Conservation (phyloP, 2,888 invertebrate genomes). For the Drosophila heteroneura region DNA sequence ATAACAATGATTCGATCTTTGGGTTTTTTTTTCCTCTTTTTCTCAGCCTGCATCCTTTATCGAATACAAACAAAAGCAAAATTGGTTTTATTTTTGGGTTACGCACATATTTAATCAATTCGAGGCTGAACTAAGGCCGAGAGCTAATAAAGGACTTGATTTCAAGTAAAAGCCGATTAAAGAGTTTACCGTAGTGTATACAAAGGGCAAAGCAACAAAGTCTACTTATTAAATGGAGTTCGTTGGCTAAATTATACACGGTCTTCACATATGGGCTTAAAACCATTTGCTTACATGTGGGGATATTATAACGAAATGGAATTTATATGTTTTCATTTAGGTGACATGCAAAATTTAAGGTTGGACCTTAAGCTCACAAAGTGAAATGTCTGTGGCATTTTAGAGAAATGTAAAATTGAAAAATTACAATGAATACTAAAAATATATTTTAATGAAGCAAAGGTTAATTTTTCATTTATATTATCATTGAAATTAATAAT, state of each 20-base stretch:
- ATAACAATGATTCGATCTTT: slow-evolving; percentile 37
- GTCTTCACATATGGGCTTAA: slow-evolving; percentile 1
- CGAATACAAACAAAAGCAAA: slow-evolving; percentile 9
- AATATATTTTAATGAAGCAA: background rate
- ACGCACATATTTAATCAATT: slow-evolving; percentile 38
- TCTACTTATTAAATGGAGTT: slow-evolving; percentile 12
- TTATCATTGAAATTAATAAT: background rate
- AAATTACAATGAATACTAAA: background rate
- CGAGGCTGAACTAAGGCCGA: background rate
- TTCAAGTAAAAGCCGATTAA: slow-evolving; percentile 21
- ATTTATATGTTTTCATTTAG: slow-evolving; percentile 45
- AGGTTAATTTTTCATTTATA: background rate
- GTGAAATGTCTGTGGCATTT: background rate
- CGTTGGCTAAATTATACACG: slow-evolving; percentile 4
- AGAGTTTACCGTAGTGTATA: background rate
- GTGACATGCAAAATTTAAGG: slow-evolving; percentile 11
- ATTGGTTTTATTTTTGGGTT: slow-evolving; percentile 21
- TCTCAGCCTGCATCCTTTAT: slow-evolving; percentile 5
- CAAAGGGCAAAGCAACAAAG: slow-evolving; percentile 6
- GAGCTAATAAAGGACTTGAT: slow-evolving; percentile 24
- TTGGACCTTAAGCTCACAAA: background rate
- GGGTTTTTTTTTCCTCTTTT: slow-evolving; percentile 8
- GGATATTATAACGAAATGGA: slow-evolving; percentile 18
- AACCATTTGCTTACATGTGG: background rate
- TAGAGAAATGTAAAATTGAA: background rate